Conservation (phyloP, 2,113 vertebrate species). For the Rhynchomys soricoides region DNA sequence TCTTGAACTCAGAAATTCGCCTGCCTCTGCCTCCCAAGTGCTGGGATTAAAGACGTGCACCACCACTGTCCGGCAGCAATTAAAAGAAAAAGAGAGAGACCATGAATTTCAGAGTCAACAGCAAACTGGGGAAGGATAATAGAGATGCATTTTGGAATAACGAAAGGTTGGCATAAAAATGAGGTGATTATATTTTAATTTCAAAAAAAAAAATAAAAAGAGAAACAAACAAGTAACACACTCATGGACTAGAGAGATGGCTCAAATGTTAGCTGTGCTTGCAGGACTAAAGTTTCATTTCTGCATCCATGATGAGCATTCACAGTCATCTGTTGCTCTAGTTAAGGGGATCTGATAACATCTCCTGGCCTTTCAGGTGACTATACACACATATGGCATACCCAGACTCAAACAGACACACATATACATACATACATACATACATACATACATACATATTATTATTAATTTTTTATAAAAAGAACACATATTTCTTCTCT, state of each 20-base stretch:
- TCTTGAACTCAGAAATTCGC: too few relatives aligned
- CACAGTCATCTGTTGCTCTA: background rate
- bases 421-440: background rate
- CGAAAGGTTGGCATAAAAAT: too few relatives aligned
- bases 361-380: background rate
- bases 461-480: too few relatives aligned
- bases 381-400: background rate
- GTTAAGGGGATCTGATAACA: background rate
- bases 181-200: background rate
- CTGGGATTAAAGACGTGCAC: too few relatives aligned
- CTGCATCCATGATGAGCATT: too few relatives aligned
- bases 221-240: background rate
- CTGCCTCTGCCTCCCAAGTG: too few relatives aligned
- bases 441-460: background rate
- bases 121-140: background rate
- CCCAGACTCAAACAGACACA: background rate
- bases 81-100: background rate
- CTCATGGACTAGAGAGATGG: background rate
- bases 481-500: background rate
- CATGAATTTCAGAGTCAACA: background rate
- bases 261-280: background rate
- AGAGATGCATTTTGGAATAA: background rate
- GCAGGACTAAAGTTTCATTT: background rate
- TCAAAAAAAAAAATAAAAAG: background rate
- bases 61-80: too few relatives aligned